These are phyloP conservation scores for Harmothoe impar DNA, from an alignment of 2,888 invertebrate species.

Conservation along the genomic window DNA sequence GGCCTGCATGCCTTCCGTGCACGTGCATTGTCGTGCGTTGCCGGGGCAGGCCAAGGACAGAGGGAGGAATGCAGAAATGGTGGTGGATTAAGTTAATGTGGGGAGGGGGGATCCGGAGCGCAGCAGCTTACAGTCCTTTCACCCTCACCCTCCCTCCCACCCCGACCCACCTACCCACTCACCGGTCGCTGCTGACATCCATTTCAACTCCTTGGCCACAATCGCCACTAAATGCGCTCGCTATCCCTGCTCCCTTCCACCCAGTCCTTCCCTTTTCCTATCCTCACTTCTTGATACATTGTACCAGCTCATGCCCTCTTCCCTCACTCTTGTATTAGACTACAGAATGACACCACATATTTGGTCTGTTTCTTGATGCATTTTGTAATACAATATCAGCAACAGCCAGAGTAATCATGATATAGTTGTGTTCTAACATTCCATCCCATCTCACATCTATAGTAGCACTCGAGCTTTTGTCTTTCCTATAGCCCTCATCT, in stretches of 20 bases:
- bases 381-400: too few relatives aligned
- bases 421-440: too few relatives aligned
- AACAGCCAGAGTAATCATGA: too few relatives aligned
- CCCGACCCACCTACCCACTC: background rate
- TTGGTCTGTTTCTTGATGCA: too few relatives aligned
- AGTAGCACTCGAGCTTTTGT: background rate
- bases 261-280: background rate
- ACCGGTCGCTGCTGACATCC: background rate
- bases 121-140: background rate
- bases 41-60: background rate
- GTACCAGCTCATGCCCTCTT: too few relatives aligned
- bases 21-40: constrained; percentile 40
- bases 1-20: background rate
- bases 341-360: too few relatives aligned
- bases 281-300: too few relatives aligned
- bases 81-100: background rate
- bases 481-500: background rate
- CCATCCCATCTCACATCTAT: too few relatives aligned
- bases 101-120: background rate
- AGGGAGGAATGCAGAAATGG: background rate
- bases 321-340: too few relatives aligned
- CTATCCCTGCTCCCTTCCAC: background rate
- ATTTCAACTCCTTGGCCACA: background rate
- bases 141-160: constrained; percentile 6
- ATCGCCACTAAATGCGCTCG: background rate